These are phyloP conservation scores for Bombus fervidus DNA, from an alignment of 1,140 invertebrate genomes.

Conservation along the genomic window DNA sequence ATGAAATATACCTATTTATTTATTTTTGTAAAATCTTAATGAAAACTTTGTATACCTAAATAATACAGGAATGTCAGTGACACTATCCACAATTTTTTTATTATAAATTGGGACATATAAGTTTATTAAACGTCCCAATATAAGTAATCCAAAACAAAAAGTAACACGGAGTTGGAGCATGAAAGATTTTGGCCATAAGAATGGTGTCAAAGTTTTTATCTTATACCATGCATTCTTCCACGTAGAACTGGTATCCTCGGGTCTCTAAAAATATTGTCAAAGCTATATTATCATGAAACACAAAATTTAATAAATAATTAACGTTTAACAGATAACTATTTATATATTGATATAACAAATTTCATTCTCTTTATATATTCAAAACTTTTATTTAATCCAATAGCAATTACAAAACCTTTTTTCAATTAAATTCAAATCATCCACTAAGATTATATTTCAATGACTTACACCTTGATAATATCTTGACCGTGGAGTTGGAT, in stretches of 20 bases:
- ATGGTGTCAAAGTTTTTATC: constrained; percentile 91
- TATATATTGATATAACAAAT: not conserved
- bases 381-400: not conserved
- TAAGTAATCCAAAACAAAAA: constrained; percentile 90
- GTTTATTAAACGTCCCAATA: constrained; percentile 93
- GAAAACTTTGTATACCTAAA: constrained; percentile 71
- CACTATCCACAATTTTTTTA: constrained; percentile 88
- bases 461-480: constrained; percentile 78
- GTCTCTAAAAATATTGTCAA: constrained; percentile 77
- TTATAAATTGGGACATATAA: constrained; percentile 96
- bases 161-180: constrained; percentile 92
- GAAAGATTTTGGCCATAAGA: constrained; percentile 95
- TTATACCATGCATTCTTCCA: constrained; percentile 92
- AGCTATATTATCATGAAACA: not conserved
- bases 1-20: constrained; percentile 33
- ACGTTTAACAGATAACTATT: not conserved
- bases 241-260: constrained; percentile 86
- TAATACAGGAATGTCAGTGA: constrained; percentile 75
- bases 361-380: not conserved
- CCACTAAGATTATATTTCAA: not conserved
- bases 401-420: constrained; percentile 3
- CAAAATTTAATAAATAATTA: not conserved
- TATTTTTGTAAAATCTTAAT: constrained; percentile 49
- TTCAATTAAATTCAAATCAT: constrained; percentile 7
- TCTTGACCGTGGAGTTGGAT: constrained; percentile 80